Evolutionary conservation across 92 coral and sea anemone species (phyloP).

Genomic region (Epizoanthus illoricatus): DNA sequence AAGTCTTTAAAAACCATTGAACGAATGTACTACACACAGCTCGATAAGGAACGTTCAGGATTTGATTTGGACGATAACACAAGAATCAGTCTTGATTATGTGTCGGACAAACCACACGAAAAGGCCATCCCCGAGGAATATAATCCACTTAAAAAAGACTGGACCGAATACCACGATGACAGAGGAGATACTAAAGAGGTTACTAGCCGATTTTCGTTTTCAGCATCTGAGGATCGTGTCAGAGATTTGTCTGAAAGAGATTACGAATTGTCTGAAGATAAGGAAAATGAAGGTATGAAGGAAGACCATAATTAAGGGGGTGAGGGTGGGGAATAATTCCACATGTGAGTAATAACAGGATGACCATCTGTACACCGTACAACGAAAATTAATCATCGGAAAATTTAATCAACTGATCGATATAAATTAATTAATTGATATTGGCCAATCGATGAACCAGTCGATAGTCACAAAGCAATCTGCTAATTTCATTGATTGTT

Average conservation of each 20-base stretch:
- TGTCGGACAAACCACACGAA: slow-evolving; percentile 39
- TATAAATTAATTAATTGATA: too few species aligned
- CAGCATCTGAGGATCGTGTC: slow-evolving; percentile 56
- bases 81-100: slow-evolving; percentile 61
- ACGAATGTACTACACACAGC: slow-evolving; percentile 78
- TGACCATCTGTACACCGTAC: too few species aligned
- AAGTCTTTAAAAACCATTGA: slow-evolving; percentile 86
- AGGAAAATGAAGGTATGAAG: slow-evolving; percentile 58
- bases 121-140: slow-evolving; percentile 44
- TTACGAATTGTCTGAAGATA: slow-evolving; percentile 34
- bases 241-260: slow-evolving; percentile 83
- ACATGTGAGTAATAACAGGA: too few species aligned
- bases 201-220: slow-evolving; percentile 37
- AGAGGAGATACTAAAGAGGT: slow-evolving; percentile 33
- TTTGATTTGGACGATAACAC: slow-evolving; percentile 73
- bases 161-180: slow-evolving; percentile 15
- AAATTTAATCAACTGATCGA: too few species aligned
- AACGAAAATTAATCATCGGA: too few species aligned
- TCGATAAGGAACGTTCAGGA: slow-evolving; percentile 63
- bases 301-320: too few species aligned
- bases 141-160: slow-evolving; percentile 60
- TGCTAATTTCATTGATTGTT: too few species aligned
- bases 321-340: too few species aligned
- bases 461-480: too few species aligned
- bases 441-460: too few species aligned